These are phyloP conservation scores for Phymanthus crucifer DNA, from an alignment of 92 coral and sea anemone species.

Conservation along the genomic window DNA sequence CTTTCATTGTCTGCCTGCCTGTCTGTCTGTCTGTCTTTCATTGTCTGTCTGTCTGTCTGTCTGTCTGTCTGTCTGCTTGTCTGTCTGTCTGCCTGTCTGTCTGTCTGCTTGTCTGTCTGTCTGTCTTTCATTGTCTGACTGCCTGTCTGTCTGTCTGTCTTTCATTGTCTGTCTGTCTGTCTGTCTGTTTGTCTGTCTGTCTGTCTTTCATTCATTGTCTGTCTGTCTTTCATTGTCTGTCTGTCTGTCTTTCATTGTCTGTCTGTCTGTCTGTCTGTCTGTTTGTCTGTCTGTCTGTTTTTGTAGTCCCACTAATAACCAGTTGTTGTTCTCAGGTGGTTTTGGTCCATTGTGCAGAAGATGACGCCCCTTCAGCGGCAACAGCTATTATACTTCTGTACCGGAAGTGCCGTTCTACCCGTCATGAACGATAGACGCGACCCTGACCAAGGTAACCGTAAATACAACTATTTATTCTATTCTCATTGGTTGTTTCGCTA, in stretches of 20 bases:
- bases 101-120: too few relatives aligned
- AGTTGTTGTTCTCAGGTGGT: conserved; percentile 57
- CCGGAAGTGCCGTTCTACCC: conserved; percentile 90
- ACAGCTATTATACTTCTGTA: conserved; percentile 84
- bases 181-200: background rate
- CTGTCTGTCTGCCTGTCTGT: too few relatives aligned
- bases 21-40: too few relatives aligned
- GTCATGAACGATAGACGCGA: conserved; percentile 85
- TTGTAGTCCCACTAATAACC: background rate
- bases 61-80: too few relatives aligned
- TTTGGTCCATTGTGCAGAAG: conserved; percentile 92
- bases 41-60: too few relatives aligned
- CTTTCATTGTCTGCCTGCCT: too few relatives aligned
- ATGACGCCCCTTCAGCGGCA: conserved; percentile 91
- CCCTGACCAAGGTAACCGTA: conserved; percentile 77
- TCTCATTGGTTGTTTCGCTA: background rate
- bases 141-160: conserved; percentile 19
- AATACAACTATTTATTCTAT: too few relatives aligned
- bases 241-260: background rate
- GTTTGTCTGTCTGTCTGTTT: background rate
- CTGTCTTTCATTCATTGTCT: background rate
- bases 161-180: background rate
- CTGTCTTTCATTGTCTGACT: too few relatives aligned
- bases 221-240: background rate
- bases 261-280: background rate